These are phyloP conservation scores for Erpornis zantholeuca DNA, from an alignment of 2,113 vertebrate genomes.

Conservation along the genomic window DNA sequence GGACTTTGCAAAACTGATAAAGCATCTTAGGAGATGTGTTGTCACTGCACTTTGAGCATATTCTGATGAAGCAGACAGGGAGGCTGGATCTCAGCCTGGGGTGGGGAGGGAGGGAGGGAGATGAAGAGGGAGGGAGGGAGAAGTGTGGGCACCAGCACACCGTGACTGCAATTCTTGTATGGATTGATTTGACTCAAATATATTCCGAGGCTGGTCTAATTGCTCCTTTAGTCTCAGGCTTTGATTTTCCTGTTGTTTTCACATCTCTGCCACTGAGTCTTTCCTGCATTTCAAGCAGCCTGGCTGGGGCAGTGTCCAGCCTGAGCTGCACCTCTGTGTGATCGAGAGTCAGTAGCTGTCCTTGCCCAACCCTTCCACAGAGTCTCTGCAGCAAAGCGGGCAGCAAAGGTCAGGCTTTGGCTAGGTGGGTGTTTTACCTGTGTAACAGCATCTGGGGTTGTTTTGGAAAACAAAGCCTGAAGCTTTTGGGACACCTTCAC, in stretches of 20 bases:
- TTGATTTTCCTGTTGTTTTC: constrained; percentile 52
- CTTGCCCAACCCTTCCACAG: background rate
- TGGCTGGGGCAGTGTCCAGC: background rate
- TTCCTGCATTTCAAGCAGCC: constrained; percentile 38
- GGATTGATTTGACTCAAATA: constrained; percentile 64
- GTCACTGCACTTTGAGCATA: background rate
- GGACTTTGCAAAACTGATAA: constrained; percentile 64
- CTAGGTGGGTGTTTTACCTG: background rate
- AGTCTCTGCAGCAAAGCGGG: background rate
- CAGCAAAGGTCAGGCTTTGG: background rate
- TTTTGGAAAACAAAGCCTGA: background rate
- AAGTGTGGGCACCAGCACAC: background rate
- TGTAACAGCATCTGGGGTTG: background rate
- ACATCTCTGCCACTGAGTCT: background rate
- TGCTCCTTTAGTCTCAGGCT: constrained; percentile 48
- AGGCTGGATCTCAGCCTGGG: constrained; percentile 1
- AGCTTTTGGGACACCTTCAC: background rate
- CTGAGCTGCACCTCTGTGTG: background rate
- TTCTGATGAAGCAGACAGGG: constrained; percentile 24
- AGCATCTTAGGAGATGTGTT: constrained; percentile 34
- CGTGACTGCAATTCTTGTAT: constrained; percentile 34
- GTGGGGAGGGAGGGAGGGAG: background rate
- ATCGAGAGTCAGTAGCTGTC: background rate
- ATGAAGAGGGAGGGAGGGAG: background rate
- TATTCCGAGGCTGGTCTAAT: constrained; percentile 56